Evolutionary conservation across 2,113 vertebrate species (phyloP).

Genomic region (rat (Rattus norvegicus)): GRCr8 NC_086037.1:58029001-58029500

Average conservation of each 20-base stretch:
- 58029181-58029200: neutral
- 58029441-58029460: neutral
- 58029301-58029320: no score
- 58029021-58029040: no score
- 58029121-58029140: neutral
- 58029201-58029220: no score
- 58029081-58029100: neutral
- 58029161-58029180: neutral
- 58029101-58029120: no score
- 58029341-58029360: no score
- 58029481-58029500: neutral
- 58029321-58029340: neutral
- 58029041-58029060: neutral
- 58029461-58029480: neutral
- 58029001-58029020: no score
- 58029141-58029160: neutral
- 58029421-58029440: neutral
- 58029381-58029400: neutral
- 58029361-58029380: neutral
- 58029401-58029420: neutral
- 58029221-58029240: neutral
- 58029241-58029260: neutral
- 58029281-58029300: neutral
- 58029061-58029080: neutral
- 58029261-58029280: neutral